phyloP scores from a whole-genome alignment of 1,140 invertebrate genomes.

The Sinella curviseta region DNA sequence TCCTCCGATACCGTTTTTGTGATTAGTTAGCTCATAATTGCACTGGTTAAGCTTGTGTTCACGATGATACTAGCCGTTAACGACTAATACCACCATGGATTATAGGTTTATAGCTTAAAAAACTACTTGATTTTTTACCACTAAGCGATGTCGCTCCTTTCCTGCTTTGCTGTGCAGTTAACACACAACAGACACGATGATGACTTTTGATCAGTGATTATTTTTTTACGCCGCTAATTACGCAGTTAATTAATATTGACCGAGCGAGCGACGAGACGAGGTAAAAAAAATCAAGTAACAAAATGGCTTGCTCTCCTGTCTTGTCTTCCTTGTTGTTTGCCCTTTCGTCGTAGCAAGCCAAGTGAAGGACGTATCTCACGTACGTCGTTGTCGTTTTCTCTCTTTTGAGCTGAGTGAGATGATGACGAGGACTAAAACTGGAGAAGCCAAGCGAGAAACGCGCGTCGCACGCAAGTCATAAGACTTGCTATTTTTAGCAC shows the following conservation, averaged over 20 bases:
- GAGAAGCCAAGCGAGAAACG: background rate
- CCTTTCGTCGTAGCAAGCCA: background rate
- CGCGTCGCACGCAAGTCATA: background rate
- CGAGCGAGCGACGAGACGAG: no score
- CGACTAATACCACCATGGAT: background rate
- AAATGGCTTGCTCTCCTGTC: slow-evolving; percentile 1
- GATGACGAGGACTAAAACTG: no score
- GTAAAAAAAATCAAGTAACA: no score
- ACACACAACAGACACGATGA: no score
- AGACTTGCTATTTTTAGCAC: background rate
- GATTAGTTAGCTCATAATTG: background rate
- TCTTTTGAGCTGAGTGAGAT: no score
- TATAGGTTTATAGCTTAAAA: no score
- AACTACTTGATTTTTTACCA: no score
- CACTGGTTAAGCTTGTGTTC: background rate
- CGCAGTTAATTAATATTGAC: no score
- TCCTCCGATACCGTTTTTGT: background rate
- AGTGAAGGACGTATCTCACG: background rate
- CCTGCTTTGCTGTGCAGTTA: no score
- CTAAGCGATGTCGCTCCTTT: no score
- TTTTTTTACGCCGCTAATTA: no score
- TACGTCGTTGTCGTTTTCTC: background rate
- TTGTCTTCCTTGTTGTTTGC: background rate
- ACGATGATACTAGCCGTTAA: background rate
- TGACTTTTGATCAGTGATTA: no score